A percentile compares a stretch with the other conserved stretches of the same genome.
phyloP scores from a whole-genome alignment of 1,140 invertebrate genomes.

The Bicyclus anynana region DNA sequence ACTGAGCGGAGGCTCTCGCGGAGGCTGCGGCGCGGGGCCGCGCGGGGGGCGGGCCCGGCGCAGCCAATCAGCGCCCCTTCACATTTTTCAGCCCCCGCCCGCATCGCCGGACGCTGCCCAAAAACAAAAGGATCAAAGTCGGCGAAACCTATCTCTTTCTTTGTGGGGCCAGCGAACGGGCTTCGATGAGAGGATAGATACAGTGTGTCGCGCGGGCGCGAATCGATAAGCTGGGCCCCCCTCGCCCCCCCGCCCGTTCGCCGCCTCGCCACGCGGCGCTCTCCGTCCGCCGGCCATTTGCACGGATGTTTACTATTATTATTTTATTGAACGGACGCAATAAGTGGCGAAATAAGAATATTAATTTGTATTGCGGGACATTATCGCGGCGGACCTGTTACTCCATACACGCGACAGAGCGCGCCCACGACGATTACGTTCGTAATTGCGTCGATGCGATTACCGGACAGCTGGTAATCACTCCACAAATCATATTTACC shows the following conservation, averaged over 20 bases:
- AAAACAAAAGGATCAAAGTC: constrained; percentile 77
- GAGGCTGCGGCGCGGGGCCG: constrained; percentile 48
- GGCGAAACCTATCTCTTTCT: constrained; percentile 77
- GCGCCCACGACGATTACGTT: constrained; percentile 7
- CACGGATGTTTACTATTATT: constrained; percentile 76
- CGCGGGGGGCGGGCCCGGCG: constrained; percentile 53
- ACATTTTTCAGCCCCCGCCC: constrained; percentile 72
- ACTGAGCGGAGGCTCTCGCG: constrained; percentile 59
- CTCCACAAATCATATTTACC: not conserved
- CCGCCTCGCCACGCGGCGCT: constrained; percentile 30
- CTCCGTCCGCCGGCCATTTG: constrained; percentile 68
- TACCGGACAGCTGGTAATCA: not conserved
- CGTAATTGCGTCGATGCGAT: constrained; percentile 9
- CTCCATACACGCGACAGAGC: not conserved
- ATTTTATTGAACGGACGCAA: constrained; percentile 75
- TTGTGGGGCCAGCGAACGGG: constrained; percentile 70
- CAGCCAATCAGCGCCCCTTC: constrained; percentile 74
- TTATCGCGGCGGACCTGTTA: constrained; percentile 14
- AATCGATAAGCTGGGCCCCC: constrained; percentile 58
- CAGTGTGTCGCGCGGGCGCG: constrained; percentile 71
- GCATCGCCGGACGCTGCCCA: constrained; percentile 72
- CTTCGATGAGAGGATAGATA: constrained; percentile 75
- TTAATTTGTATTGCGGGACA: constrained; percentile 43
- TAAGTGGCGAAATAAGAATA: constrained; percentile 67
- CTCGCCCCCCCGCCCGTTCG: constrained; percentile 27